phyloP scores from a whole-genome alignment of 1,140 invertebrate species.

The Polypedilum pembai region DNA sequence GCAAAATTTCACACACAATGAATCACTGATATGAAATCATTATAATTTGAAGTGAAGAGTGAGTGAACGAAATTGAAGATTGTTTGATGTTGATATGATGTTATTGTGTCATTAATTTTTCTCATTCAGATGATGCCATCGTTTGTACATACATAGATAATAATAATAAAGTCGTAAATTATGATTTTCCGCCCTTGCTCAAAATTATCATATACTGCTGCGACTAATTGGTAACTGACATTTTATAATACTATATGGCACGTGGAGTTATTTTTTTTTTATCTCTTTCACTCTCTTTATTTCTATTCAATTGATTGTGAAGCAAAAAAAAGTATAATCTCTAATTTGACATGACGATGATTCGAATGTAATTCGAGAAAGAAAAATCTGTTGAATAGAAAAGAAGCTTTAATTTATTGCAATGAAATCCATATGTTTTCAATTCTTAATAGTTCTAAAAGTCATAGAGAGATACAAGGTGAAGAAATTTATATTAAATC shows the following conservation, averaged over 20 bases:
- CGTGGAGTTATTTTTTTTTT: background rate
- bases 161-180: background rate
- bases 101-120: slow-evolving; percentile 14
- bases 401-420: background rate
- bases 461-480: background rate
- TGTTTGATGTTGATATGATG: slow-evolving; percentile 18
- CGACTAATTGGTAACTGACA: background rate
- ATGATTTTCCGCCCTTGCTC: background rate
- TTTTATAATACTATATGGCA: background rate
- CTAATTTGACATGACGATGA: no score
- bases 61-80: slow-evolving; percentile 2
- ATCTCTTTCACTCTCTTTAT: no score
- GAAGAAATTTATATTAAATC: no score
- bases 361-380: no score
- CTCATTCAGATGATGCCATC: slow-evolving; percentile 11
- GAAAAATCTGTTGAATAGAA: no score
- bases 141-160: background rate
- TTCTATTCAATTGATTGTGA: no score
- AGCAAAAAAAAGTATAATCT: no score
- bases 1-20: slow-evolving; percentile 17
- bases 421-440: background rate
- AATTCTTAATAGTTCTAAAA: slow-evolving; percentile 14
- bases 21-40: slow-evolving; percentile 18
- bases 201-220: background rate
- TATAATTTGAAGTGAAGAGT: slow-evolving; percentile 4